Base-by-base conservation (phyloP, 2,113 vertebrate species). In the Lagopus muta region DNA sequence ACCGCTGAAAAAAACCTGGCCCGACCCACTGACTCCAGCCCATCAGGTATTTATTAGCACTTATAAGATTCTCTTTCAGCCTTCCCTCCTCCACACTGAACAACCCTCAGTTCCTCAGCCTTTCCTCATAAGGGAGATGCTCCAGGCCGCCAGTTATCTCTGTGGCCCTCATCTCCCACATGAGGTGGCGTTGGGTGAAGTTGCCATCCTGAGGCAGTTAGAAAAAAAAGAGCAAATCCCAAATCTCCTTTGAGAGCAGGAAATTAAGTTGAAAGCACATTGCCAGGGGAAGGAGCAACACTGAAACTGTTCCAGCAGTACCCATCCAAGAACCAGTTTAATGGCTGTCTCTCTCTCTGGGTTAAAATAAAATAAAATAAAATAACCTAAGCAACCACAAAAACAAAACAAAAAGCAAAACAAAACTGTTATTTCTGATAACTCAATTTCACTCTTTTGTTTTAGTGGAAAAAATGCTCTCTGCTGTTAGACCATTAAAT, bases 181-280 rank as follows among this genome's bases (percentile, higher is more conserved):
- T 11, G 2, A 21, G 11, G 72, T 2, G 2, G 2, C 13, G 4
- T 13, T 0, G 1, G 57, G 43, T 14, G 20, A 28, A 36, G 36
- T 8, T 34, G 21, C 21, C 20, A 3, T 73, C 42, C 38, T 0
- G 1, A 65, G 15, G 36, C 21, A 16, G 22, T 60, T 47, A 2
- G 50, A 28, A 36, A 20, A 20, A 36, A 55, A 18, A 54, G 55
- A 2, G 1, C 3, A 6, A 43, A 50, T 32, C 12, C 6, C 36
- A 64, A 82, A 22, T 8, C 19, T 48, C 4, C 21, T 77, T 48
- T 77, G 64, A 16, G 57, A 80, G 48, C 18, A 40, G n/a, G 65
- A 60, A 48, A 45, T 12, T 47, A 32, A 85, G 55, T 40, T 5
- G 27, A 77, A 54, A 83, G 21, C 5, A 3, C 36, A 12, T 73